Percentiles rank a stretch among this genome's conserved stretches.
Conservation (phyloP, 1,140 invertebrate genomes). For the Aphelenchoides besseyi region DNA sequence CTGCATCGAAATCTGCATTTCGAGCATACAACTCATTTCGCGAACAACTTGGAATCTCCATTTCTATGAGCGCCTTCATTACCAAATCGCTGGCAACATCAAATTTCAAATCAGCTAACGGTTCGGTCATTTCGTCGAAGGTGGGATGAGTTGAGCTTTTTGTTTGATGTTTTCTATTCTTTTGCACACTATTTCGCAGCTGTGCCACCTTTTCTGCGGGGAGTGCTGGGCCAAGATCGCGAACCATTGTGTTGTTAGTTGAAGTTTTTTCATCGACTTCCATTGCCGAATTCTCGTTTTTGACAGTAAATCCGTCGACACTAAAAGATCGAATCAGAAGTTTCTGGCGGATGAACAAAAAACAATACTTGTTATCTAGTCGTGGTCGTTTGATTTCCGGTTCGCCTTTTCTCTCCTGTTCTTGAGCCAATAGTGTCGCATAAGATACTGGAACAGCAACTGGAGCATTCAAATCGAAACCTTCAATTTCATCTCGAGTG, state of each 20-base stretch:
- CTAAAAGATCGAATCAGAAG: constrained; percentile 27
- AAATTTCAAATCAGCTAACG: not conserved
- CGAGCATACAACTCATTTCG: not conserved
- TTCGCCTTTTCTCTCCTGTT: constrained; percentile 25
- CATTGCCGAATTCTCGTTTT: constrained; percentile 32
- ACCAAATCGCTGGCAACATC: constrained; percentile 25
- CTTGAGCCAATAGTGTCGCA: constrained; percentile 4
- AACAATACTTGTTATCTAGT: constrained; percentile 41
- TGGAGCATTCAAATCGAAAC: constrained; percentile 41
- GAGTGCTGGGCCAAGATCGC: constrained; percentile 34
- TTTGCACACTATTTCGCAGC: constrained; percentile 42
- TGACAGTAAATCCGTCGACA: not conserved
- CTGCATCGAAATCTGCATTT: not conserved
- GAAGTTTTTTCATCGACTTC: constrained; percentile 35
- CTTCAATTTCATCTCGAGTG: constrained; percentile 24
- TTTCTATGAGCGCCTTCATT: constrained; percentile 36
- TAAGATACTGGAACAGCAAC: constrained; percentile 36
- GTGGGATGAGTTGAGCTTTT: constrained; percentile 8
- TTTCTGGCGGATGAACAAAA: no score
- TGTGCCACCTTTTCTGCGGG: constrained; percentile 48
- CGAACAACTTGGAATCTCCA: constrained; percentile 26
- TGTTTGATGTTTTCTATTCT: constrained; percentile 40
- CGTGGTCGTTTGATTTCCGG: constrained; percentile 38
- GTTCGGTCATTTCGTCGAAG: constrained; percentile 22
- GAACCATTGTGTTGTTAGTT: constrained; percentile 33